Percentiles rank a stretch among this genome's conserved stretches.
Conservation (phyloP, 2,797 vertebrate genomes). For the Delichon dasypus region DNA sequence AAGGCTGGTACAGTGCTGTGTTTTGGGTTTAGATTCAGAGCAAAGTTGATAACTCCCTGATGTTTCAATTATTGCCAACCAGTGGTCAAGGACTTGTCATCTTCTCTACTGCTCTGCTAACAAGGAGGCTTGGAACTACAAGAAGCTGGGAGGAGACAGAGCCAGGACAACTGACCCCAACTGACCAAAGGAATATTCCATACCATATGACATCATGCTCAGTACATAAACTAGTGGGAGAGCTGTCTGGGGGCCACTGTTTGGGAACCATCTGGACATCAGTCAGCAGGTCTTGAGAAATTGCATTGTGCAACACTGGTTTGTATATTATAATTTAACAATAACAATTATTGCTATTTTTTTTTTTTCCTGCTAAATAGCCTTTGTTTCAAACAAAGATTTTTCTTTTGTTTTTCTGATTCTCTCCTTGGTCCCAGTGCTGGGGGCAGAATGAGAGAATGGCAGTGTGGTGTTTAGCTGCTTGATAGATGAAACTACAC, state of each 20-base stretch:
- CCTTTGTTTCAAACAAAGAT: accelerated
- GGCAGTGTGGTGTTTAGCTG: background rate
- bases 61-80: background rate
- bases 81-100: background rate
- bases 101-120: background rate
- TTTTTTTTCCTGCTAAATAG: background rate
- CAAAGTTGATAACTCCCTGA: background rate
- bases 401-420: background rate
- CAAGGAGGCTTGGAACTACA: background rate
- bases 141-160: background rate
- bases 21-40: background rate
- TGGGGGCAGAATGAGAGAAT: background rate
- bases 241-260: too few species aligned
- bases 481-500: background rate
- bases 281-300: background rate
- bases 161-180: background rate
- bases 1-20: background rate
- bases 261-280: accelerated
- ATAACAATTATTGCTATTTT: background rate
- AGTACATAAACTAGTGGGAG: background rate
- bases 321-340: background rate
- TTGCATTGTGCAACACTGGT: background rate
- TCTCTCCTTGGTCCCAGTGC: background rate
- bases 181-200: background rate
- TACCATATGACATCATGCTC: background rate